phyloP scores from a whole-genome alignment of 1,140 invertebrate species.

The Meloidogyne floridensis region DNA sequence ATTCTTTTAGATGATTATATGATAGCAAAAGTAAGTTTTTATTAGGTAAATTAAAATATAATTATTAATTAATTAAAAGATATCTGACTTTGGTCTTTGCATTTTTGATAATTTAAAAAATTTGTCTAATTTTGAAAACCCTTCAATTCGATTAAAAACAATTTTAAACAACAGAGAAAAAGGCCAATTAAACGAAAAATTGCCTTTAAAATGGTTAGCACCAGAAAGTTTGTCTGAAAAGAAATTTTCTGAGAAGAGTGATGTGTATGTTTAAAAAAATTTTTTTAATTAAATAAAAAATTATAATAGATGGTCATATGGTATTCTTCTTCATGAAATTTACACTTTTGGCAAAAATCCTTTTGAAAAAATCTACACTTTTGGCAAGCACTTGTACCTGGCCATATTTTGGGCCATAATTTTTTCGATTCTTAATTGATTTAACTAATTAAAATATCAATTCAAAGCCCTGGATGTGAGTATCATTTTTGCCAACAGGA shows the following conservation, averaged over 20 bases:
- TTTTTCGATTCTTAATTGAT: too few relatives aligned
- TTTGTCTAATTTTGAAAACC: not conserved
- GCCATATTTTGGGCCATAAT: too few relatives aligned
- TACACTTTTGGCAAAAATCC: constrained; percentile 9
- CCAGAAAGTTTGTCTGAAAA: not conserved
- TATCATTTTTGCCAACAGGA: too few relatives aligned
- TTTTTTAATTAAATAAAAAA: not conserved
- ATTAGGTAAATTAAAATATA: too few relatives aligned
- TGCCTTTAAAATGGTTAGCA: constrained; percentile 5
- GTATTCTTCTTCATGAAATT: constrained; percentile 7
- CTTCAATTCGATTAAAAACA: constrained; percentile 1
- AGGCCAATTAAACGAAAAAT: not conserved
- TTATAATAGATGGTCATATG: not conserved
- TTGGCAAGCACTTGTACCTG: too few relatives aligned
- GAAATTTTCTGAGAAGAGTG: constrained; percentile 4
- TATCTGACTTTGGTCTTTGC: not conserved
- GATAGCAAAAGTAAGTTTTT: not conserved
- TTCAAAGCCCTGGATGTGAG: too few relatives aligned
- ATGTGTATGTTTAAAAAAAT: not conserved
- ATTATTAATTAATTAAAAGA: not conserved
- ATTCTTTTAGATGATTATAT: constrained; percentile 3
- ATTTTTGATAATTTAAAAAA: constrained; percentile 1
- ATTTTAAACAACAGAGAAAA: not conserved
- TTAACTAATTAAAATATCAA: too few relatives aligned
- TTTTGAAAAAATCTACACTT: not conserved